Percentiles rank a stretch among this genome's conserved stretches.
phyloP scores from a whole-genome alignment of 2,888 invertebrate genomes.

The Chaitophorus viminalis region DNA sequence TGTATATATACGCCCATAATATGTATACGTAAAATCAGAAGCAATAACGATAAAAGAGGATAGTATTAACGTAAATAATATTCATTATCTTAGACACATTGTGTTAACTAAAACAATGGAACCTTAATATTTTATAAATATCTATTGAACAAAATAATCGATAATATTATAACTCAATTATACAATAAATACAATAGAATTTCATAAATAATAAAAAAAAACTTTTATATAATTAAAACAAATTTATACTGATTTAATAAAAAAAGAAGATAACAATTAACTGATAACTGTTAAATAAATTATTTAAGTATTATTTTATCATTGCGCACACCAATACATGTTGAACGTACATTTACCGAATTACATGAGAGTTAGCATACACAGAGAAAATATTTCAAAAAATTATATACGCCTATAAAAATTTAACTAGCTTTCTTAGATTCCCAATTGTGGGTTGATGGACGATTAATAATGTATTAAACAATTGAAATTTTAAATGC shows the following conservation, averaged over 20 bases:
- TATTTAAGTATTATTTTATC: too few species aligned
- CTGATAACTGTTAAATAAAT: too few species aligned
- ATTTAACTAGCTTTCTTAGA: not conserved
- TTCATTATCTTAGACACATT: not conserved
- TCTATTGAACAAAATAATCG: not conserved
- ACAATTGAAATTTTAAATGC: too few species aligned
- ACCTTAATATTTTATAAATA: not conserved
- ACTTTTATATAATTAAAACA: not conserved
- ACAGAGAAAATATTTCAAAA: too few species aligned
- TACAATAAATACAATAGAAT: not conserved
- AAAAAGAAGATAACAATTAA: not conserved
- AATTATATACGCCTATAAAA: too few species aligned
- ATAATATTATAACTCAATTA: not conserved
- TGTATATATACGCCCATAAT: not conserved
- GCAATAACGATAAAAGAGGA: not conserved
- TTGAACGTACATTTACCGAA: too few species aligned
- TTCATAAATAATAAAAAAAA: not conserved
- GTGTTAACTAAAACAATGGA: constrained; percentile 6
- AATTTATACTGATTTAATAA: too few species aligned
- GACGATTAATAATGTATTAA: too few species aligned
- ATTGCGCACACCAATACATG: too few species aligned
- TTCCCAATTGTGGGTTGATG: too few species aligned
- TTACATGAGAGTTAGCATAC: too few species aligned
- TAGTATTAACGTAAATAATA: constrained; percentile 6
- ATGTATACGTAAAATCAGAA: not conserved